phyloP scores from a whole-genome alignment of 2,113 vertebrate species.

The Boulengeromyrus knoepffleri region DNA sequence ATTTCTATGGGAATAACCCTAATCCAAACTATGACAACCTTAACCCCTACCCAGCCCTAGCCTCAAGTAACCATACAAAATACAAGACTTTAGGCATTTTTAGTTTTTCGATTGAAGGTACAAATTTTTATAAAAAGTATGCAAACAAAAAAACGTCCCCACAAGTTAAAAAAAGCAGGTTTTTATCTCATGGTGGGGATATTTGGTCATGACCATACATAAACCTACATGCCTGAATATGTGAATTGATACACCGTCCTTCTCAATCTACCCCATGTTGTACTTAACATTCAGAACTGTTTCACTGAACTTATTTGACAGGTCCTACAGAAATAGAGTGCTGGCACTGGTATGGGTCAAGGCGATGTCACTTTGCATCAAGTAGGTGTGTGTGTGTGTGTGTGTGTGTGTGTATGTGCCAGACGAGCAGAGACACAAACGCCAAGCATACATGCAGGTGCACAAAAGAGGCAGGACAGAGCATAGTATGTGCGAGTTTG shows the following conservation, averaged over 20 bases:
- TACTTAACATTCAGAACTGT: neutral
- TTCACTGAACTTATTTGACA: neutral
- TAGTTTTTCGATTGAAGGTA: neutral
- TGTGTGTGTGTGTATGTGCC: neutral
- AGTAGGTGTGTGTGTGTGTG: neutral
- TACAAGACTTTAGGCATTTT: neutral
- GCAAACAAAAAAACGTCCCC: neutral
- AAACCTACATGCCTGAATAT: neutral
- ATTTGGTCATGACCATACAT: neutral
- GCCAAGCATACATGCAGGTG: neutral
- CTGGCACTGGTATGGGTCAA: neutral
- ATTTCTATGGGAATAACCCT: neutral
- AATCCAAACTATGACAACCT: neutral
- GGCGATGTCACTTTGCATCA: neutral
- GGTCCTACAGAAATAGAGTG: neutral
- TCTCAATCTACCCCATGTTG: neutral
- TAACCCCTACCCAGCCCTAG: neutral
- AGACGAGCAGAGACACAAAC: constrained; percentile 29
- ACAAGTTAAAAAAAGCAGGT: neutral
- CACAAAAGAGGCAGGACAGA: neutral
- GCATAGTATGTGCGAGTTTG: neutral
- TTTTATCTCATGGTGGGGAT: neutral
- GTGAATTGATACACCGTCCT: neutral
- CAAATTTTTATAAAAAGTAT: neutral
- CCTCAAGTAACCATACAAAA: neutral